phyloP scores from a whole-genome alignment of 2,113 vertebrate species.

The Eublepharis macularius region DNA sequence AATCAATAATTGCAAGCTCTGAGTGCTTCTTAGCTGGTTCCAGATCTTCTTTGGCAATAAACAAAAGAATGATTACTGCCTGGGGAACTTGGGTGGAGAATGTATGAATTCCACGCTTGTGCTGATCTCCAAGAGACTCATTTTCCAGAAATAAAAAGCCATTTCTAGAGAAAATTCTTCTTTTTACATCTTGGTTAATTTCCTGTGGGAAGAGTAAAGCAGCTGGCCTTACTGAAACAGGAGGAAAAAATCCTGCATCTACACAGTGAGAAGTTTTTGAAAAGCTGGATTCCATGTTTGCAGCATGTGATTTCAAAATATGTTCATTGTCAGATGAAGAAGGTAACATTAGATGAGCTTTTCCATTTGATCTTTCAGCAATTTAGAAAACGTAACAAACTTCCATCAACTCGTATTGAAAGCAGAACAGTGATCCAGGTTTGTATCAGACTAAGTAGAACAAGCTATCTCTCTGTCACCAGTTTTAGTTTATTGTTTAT shows the following conservation, averaged over 20 bases:
- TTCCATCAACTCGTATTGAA: neutral
- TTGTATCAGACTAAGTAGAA: neutral
- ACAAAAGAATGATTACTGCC: neutral
- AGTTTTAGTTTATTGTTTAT: neutral
- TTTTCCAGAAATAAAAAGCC: neutral
- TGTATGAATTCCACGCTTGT: neutral
- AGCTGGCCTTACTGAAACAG: neutral
- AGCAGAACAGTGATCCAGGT: neutral
- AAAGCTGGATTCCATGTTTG: neutral
- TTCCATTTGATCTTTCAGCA: neutral
- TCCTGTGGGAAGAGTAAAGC: conserved; percentile 5
- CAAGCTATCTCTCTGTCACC: neutral
- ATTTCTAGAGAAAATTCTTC: neutral
- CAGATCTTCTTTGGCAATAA: neutral
- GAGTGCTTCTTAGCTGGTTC: neutral
- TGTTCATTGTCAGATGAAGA: neutral
- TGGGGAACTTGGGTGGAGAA: neutral
- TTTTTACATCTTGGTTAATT: neutral
- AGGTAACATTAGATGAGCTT: neutral
- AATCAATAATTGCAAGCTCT: neutral
- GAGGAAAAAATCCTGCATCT: neutral
- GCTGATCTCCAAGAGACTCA: neutral
- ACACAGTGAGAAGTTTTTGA: neutral
- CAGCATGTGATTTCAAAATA: neutral
- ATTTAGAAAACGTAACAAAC: neutral